Conservation (phyloP, 2,888 invertebrate species). For the Callyntrura guangdongensis region DNA sequence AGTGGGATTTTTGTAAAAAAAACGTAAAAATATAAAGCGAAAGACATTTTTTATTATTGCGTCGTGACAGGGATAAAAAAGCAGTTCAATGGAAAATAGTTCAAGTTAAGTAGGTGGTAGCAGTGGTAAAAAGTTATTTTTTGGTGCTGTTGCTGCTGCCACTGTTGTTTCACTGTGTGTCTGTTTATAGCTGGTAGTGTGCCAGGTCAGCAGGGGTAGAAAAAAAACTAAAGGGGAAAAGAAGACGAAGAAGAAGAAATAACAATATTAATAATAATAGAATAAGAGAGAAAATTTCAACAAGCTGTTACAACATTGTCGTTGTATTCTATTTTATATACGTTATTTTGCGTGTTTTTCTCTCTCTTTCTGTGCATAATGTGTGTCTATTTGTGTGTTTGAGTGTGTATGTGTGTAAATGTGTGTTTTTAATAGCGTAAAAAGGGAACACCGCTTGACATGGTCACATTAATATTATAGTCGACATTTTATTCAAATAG, state of each 20-base stretch:
- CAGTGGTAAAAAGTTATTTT: conserved; percentile 29
- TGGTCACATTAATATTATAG: conserved; percentile 40
- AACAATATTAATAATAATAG: no score
- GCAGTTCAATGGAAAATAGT: conserved; percentile 28
- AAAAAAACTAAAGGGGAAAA: conserved; percentile 18
- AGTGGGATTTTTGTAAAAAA: no score
- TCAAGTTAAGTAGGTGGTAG: conserved; percentile 40
- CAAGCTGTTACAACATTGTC: conserved; percentile 61
- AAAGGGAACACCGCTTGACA: conserved; percentile 51
- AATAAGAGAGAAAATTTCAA: no score
- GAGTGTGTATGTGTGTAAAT: conserved; percentile 19
- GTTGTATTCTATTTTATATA: no score
- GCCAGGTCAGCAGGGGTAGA: not conserved
- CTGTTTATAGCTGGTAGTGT: conserved; percentile 41
- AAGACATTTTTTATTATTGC: conserved; percentile 20
- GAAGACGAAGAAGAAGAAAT: no score
- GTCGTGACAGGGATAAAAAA: not conserved
- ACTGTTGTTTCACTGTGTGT: conserved; percentile 17
- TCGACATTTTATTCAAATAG: conserved; percentile 33
- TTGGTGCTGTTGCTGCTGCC: not conserved
- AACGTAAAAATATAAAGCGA: no score
- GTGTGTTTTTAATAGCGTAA: conserved; percentile 51
- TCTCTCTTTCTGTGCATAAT: not conserved
- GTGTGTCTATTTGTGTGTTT: no score
- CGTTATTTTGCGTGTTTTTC: not conserved